Evolutionary conservation across 1,140 invertebrate genomes (phyloP).

Genomic region (fruit fly (Drosophila melanogaster)): DNA sequence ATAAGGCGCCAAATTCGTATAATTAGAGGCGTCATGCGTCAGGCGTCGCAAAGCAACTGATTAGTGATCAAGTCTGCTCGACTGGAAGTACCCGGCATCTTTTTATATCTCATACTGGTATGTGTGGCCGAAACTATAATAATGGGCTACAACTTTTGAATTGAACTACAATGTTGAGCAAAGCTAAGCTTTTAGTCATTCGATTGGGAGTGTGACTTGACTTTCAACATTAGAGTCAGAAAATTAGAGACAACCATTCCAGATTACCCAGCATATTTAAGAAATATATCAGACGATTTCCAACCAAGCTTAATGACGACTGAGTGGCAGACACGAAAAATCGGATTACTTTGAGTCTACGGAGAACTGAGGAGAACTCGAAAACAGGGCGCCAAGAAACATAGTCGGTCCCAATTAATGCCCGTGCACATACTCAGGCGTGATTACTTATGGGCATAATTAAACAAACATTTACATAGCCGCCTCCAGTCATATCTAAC

Average conservation of each 20-base stretch:
- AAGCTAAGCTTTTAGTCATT: too few relatives aligned
- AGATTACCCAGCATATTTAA: neutral
- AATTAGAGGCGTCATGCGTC: slow-evolving; percentile 76
- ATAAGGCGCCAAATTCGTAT: slow-evolving; percentile 75
- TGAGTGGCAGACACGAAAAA: slow-evolving; percentile 50
- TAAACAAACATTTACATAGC: slow-evolving; percentile 70
- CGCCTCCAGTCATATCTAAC: slow-evolving; percentile 37
- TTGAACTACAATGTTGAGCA: too few relatives aligned
- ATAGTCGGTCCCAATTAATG: slow-evolving; percentile 67
- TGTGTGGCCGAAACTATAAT: neutral
- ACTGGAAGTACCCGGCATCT: neutral
- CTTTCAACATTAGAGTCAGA: too few relatives aligned
- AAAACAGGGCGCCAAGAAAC: slow-evolving; percentile 17
- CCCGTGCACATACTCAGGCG: slow-evolving; percentile 59
- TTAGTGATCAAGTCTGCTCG: slow-evolving; percentile 11
- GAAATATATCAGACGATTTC: slow-evolving; percentile 40
- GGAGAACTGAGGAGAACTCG: neutral
- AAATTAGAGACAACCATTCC: slow-evolving; percentile 15
- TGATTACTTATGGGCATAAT: slow-evolving; percentile 81
- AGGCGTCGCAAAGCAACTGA: slow-evolving; percentile 56
- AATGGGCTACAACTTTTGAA: too few relatives aligned
- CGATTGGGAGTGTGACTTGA: too few relatives aligned
- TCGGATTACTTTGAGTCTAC: slow-evolving; percentile 63
- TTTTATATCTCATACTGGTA: too few relatives aligned
- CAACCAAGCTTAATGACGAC: slow-evolving; percentile 68